Conservation (phyloP, 2,888 invertebrate genomes). For the Caenorhabditis angaria region DNA sequence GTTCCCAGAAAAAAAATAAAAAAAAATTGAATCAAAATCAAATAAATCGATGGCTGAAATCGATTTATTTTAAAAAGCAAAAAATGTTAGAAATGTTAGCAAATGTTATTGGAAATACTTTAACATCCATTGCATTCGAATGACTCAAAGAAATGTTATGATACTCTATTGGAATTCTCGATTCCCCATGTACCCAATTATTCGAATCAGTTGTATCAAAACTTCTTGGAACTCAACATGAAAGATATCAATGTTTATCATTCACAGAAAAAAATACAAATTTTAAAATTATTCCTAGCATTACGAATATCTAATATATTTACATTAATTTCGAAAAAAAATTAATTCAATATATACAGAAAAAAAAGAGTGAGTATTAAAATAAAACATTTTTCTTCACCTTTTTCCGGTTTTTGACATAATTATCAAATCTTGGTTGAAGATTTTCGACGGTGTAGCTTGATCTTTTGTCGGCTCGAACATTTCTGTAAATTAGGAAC, state of each 20-base stretch:
- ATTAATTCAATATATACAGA: too few species aligned
- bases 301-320: conserved; percentile 1
- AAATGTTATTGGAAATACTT: conserved; percentile 13
- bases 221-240: conserved; percentile 17
- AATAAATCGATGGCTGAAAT: too few species aligned
- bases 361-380: too few species aligned
- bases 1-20: not conserved
- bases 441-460: too few species aligned
- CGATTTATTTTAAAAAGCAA: conserved; percentile 10
- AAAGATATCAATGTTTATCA: conserved; percentile 23
- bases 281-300: conserved; percentile 16
- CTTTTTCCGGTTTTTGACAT: too few species aligned
- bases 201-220: conserved; percentile 26
- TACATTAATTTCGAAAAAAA: not conserved
- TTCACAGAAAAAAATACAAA: conserved; percentile 17
- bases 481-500: too few species aligned
- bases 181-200: conserved; percentile 22
- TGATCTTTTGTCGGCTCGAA: too few species aligned
- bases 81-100: conserved; percentile 43
- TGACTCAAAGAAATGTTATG: conserved; percentile 17
- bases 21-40: not conserved
- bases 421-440: too few species aligned
- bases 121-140: not conserved
- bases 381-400: too few species aligned
- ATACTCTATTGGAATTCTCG: conserved; percentile 17